These are phyloP conservation scores for Laterallus jamaicensis DNA, from an alignment of 2,113 vertebrate species.

Conservation along the genomic window DNA sequence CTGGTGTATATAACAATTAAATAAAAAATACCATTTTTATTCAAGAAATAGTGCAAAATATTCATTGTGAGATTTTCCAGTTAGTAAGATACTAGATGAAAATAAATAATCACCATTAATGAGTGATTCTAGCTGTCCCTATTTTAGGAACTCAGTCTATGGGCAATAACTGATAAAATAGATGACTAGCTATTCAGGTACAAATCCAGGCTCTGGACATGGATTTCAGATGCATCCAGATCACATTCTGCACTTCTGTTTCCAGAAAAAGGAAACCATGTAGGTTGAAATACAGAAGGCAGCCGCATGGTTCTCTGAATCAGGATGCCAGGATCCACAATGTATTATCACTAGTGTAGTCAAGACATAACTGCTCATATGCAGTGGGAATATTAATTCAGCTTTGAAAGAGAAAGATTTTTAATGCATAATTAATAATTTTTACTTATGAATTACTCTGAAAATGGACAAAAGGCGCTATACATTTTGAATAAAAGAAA, in stretches of 20 bases:
- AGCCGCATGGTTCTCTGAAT: background rate
- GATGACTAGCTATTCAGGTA: background rate
- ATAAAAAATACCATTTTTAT: background rate
- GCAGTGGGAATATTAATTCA: background rate
- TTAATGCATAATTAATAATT: background rate
- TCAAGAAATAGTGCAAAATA: background rate
- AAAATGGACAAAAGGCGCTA: background rate
- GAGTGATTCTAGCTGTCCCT: background rate
- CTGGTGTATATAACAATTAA: background rate
- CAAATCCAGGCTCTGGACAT: background rate
- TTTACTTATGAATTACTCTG: background rate
- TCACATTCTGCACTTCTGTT: background rate
- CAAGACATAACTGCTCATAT: background rate
- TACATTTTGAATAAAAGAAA: background rate
- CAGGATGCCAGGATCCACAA: background rate
- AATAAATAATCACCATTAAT: accelerated
- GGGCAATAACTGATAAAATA: background rate
- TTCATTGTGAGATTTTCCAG: background rate
- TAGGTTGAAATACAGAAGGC: background rate
- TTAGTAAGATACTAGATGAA: background rate
- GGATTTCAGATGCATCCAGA: background rate
- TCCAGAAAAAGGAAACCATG: background rate
- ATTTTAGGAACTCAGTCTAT: background rate
- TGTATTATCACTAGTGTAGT: background rate
- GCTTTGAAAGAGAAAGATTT: background rate